Base-by-base conservation (phyloP, 2,888 invertebrate genomes). In the Heliconius ismenius region DNA sequence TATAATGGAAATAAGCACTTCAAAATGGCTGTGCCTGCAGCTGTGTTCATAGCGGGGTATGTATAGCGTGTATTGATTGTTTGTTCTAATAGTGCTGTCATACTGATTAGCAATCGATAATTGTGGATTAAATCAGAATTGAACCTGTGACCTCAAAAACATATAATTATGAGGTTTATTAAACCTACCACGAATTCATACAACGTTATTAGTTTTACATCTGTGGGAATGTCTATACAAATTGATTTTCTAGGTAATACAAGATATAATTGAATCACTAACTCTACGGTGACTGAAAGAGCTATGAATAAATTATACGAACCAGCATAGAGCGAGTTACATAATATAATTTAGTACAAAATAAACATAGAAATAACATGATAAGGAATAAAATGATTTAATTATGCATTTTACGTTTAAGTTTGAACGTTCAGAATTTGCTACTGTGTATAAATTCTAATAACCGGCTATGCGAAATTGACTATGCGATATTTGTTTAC, bases 1-100 rank as follows among this genome's bases (percentile, higher is more conserved):
- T 94, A 93, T 94, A 93, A 93, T 94, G 94, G 93, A 93, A 94
- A 93, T 93, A 94, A 94, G 93, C 92, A 93, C 93, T 93, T 92
- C 93, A 93, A 93, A 93, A 94, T 94, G 94, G 94, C 92, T 93
- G 90, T 90, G 88, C 91, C 89, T 91, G 91, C 90, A 91, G 89
- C 89, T 91, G 88, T 89, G 89, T 85, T 91, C 89, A 89, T 83
- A 83, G 79, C 78, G 82, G 86, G 86, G 85, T 87, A 84, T 88
- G 85, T 86, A 84, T 89, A 92, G 92, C 84, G 89, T 91, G 92
- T 87, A 81, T 78, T 62, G 73, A 78, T 79, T 62, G 65, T 73
- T 73, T 49, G 68, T 75, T 32, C n/a, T 60, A 2, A 21, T 28
- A 6, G 21, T 70, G 13, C 21, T 32, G 15, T 49, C 6, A 9